Evolutionary conservation across 1,140 invertebrate species (phyloP).

Genomic region (Cyrtorhinus lividipennis): DNA sequence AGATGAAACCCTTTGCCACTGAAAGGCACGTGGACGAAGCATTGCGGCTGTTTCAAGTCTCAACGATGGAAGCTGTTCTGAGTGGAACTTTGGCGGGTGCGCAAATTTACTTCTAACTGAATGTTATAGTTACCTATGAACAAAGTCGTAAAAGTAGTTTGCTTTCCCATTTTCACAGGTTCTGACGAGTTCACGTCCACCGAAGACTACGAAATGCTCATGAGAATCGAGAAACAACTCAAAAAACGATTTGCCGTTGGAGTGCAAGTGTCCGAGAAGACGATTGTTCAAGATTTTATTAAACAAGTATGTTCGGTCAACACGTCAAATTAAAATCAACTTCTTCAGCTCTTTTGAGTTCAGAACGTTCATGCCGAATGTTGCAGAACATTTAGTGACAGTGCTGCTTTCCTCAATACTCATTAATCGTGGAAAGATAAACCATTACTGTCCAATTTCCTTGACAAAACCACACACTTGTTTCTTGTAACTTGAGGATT

Average conservation of each 20-base stretch:
- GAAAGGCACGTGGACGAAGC: conserved; percentile 93
- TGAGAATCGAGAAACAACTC: conserved; percentile 84
- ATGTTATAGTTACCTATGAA: conserved; percentile 13
- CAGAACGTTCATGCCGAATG: not conserved
- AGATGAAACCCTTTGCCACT: conserved; percentile 79
- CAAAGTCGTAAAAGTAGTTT: too few relatives aligned
- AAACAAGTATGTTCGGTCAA: conserved; percentile 42
- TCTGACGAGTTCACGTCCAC: conserved; percentile 94
- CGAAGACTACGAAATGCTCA: conserved; percentile 81
- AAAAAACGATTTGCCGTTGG: conserved; percentile 92
- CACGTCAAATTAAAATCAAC: too few relatives aligned
- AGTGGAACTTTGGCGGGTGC: conserved; percentile 77
- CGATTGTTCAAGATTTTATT: conserved; percentile 86
- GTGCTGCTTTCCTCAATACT: too few relatives aligned
- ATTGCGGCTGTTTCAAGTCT: conserved; percentile 96
- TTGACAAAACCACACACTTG: too few relatives aligned
- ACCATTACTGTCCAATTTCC: too few relatives aligned
- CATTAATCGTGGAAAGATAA: too few relatives aligned
- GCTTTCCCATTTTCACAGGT: too few relatives aligned
- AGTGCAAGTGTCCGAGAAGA: conserved; percentile 87
- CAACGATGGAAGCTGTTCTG: conserved; percentile 89
- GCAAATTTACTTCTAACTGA: conserved; percentile 18
- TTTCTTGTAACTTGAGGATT: too few relatives aligned
- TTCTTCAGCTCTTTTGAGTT: conserved; percentile 8
- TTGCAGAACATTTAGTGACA: too few relatives aligned